phyloP scores from a whole-genome alignment of 53 echinoderm and acorn worm species.

The Paracentrotus lividus region DNA sequence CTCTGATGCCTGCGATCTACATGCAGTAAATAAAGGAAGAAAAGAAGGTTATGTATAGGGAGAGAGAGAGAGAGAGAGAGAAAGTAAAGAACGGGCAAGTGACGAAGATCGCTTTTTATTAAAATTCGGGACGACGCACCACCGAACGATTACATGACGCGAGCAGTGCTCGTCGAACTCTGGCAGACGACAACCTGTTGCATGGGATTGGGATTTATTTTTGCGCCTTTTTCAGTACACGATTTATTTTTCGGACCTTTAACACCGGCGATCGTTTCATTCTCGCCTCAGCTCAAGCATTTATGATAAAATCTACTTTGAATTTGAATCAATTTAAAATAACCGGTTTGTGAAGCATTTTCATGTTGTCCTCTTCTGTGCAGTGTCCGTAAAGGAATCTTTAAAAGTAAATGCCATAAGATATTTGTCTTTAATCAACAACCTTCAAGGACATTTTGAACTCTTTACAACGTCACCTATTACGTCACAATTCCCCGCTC shows the following conservation, averaged over 20 bases:
- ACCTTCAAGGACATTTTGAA: too few species aligned
- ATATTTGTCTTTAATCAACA: too few species aligned
- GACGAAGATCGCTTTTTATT: neutral
- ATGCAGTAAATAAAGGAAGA: neutral
- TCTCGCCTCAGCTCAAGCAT: neutral
- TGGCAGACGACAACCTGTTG: slow-evolving; percentile 10
- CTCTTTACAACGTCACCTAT: too few species aligned
- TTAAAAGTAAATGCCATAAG: too few species aligned
- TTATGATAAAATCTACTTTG: neutral
- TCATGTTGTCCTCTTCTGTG: too few species aligned
- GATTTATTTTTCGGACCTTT: neutral
- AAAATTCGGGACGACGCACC: slow-evolving; percentile 16
- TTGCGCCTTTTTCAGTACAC: neutral
- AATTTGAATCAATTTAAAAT: neutral
- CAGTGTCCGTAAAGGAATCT: too few species aligned
- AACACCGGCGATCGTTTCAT: neutral
- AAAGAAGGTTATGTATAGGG: slow-evolving; percentile 6
- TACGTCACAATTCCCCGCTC: too few species aligned
- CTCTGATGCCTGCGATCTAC: neutral
- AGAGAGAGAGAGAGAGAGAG: slow-evolving; percentile 28
- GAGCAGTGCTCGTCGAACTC: neutral
- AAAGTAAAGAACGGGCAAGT: slow-evolving; percentile 19
- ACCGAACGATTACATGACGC: slow-evolving; percentile 16
- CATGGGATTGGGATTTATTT: neutral
- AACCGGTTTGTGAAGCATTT: neutral